These are phyloP conservation scores for Xyrauchen texanus DNA, from an alignment of 2,113 vertebrate species.

Conservation along the genomic window DNA sequence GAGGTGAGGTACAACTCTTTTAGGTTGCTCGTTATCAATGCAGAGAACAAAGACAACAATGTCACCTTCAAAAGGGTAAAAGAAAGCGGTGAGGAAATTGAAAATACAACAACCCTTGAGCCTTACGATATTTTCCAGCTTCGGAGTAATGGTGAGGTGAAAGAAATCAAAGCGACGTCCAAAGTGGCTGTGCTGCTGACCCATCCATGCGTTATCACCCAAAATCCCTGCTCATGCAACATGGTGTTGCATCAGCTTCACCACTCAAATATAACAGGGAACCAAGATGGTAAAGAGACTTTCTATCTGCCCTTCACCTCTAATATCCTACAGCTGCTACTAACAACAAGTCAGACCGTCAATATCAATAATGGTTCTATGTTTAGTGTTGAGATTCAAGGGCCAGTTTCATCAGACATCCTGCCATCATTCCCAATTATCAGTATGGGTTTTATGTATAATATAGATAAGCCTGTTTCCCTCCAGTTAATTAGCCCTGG, in stretches of 20 bases:
- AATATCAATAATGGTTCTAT: neutral
- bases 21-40: constrained; percentile 65
- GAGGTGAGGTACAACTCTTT: constrained; percentile 29
- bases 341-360: neutral
- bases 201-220: constrained; percentile 54
- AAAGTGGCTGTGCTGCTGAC: constrained; percentile 62
- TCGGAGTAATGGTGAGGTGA: accelerated
- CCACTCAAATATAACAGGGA: neutral
- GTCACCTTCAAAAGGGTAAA: constrained; percentile 31
- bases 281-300: accelerated
- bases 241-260: constrained; percentile 57
- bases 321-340: neutral
- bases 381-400: accelerated
- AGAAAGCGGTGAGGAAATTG: accelerated
- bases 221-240: constrained; percentile 59
- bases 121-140: constrained; percentile 40
- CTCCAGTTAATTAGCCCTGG: constrained; percentile 58
- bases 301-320: constrained; percentile 55
- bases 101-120: accelerated
- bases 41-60: accelerated
- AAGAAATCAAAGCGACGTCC: accelerated
- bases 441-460: neutral
- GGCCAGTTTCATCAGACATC: accelerated
- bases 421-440: neutral
- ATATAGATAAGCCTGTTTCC: constrained; percentile 49